Evolutionary conservation across 2,888 invertebrate species (phyloP).

Genomic region (Pterostichus niger): DNA sequence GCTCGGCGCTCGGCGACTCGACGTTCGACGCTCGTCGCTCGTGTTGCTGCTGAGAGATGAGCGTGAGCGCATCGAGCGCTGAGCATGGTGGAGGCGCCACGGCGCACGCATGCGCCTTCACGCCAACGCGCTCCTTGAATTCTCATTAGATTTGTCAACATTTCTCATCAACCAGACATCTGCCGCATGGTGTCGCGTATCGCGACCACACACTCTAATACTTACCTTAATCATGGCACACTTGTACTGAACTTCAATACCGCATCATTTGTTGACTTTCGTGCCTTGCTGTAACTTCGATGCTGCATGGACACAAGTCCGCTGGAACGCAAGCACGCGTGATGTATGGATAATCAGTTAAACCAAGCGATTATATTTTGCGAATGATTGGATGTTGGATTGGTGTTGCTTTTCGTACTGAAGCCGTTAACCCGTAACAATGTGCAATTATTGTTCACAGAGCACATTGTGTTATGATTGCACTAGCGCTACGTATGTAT

Average conservation of each 20-base stretch:
- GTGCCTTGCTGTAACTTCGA: neutral
- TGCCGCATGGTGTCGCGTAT: neutral
- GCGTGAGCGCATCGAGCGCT: constrained; percentile 36
- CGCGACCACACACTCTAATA: constrained; percentile 28
- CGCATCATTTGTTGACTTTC: constrained; percentile 12
- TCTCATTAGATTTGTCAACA: constrained; percentile 55
- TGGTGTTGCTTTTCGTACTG: neutral
- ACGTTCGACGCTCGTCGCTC: constrained; percentile 17
- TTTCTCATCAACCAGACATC: constrained; percentile 48
- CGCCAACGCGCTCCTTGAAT: constrained; percentile 41
- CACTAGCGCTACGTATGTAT: neutral
- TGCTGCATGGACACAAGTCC: neutral
- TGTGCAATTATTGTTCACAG: neutral
- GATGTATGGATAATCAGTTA: constrained; percentile 24
- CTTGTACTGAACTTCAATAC: constrained; percentile 34
- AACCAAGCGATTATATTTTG: constrained; percentile 6
- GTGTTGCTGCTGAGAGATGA: constrained; percentile 38
- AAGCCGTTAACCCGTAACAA: neutral
- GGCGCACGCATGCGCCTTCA: constrained; percentile 26
- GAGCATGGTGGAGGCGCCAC: neutral
- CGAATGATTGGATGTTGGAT: neutral
- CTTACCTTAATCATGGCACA: constrained; percentile 38
- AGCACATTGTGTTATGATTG: neutral
- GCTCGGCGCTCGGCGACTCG: constrained; percentile 13
- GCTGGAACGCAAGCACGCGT: neutral